A percentile compares a stretch with the other conserved stretches of the same genome.
Evolutionary conservation across 1,140 invertebrate genomes (phyloP).

Genomic region (Drosophila guanche): DNA sequence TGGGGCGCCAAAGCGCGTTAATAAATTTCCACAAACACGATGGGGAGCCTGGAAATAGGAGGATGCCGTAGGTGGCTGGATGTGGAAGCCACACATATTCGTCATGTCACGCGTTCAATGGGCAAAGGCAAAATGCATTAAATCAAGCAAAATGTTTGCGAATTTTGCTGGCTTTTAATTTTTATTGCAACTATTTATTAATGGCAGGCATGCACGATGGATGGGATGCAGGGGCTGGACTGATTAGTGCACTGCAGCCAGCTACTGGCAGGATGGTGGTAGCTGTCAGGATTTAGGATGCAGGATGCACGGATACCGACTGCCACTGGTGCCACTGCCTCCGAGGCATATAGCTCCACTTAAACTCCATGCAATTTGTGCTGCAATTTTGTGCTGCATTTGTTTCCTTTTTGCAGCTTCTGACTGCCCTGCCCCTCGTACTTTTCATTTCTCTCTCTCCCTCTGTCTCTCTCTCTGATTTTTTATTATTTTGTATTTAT

Average conservation of each 20-base stretch:
- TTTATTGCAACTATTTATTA: slow-evolving; percentile 77
- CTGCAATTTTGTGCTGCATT: slow-evolving; percentile 27
- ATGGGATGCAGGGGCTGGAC: too few species aligned
- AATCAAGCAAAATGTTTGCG: slow-evolving; percentile 54
- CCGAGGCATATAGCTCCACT: slow-evolving; percentile 51
- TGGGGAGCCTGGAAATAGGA: too few species aligned
- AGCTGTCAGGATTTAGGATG: slow-evolving; percentile 19
- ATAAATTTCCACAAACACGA: slow-evolving; percentile 51
- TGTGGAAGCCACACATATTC: slow-evolving; percentile 34
- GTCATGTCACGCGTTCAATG: slow-evolving; percentile 29
- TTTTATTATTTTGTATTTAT: slow-evolving; percentile 32
- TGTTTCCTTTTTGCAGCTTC: slow-evolving; percentile 12
- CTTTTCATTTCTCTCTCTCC: too few species aligned
- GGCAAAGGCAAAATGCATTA: slow-evolving; percentile 48
- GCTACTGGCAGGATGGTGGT: too few species aligned
- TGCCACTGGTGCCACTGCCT: slow-evolving; percentile 13
- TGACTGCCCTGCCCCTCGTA: too few species aligned
- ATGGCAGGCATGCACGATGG: slow-evolving; percentile 34
- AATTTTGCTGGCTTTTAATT: slow-evolving; percentile 65
- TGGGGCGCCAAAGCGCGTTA: slow-evolving; percentile 44
- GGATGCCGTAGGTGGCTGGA: background rate
- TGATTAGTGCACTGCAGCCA: too few species aligned
- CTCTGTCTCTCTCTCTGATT: slow-evolving; percentile 9
- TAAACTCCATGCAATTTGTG: slow-evolving; percentile 54
- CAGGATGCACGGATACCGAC: background rate